A percentile compares a stretch with the other conserved stretches of the same genome.
Evolutionary conservation across 1,140 invertebrate species (phyloP).

Genomic region (Caenorhabditis inopinata): DNA sequence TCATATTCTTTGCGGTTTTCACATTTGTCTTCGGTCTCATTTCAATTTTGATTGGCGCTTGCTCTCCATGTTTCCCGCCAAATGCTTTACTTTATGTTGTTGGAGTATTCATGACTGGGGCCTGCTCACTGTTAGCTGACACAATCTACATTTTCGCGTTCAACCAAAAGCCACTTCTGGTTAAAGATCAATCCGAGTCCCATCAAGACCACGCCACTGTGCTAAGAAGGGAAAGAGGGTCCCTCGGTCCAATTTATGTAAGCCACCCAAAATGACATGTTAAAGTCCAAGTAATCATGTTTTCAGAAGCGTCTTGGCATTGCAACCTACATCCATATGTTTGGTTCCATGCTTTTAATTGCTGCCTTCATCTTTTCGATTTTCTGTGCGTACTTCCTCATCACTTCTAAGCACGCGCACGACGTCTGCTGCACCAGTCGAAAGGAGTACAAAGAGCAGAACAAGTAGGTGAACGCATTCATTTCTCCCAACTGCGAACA

Average conservation of each 20-base stretch:
- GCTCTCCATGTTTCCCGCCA: constrained; percentile 46
- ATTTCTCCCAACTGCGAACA: too few species aligned
- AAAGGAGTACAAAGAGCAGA: constrained; percentile 32
- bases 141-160: constrained; percentile 29
- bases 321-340: constrained; percentile 36
- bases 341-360: constrained; percentile 18
- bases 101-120: constrained; percentile 39
- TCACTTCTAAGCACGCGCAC: not conserved
- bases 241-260: not conserved
- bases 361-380: constrained; percentile 36
- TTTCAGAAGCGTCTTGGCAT: constrained; percentile 27
- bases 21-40: constrained; percentile 41
- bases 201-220: not conserved
- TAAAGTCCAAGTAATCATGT: not conserved
- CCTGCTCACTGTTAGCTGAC: constrained; percentile 39
- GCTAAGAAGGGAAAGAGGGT: not conserved
- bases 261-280: not conserved
- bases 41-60: constrained; percentile 34
- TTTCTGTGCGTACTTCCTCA: constrained; percentile 35
- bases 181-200: not conserved
- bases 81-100: constrained; percentile 41
- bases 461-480: not conserved
- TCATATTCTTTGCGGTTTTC: constrained; percentile 42
- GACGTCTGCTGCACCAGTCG: constrained; percentile 36
- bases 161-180: not conserved